Conservation (phyloP, 2,888 invertebrate species). For the Drosophila acutilabella region DNA sequence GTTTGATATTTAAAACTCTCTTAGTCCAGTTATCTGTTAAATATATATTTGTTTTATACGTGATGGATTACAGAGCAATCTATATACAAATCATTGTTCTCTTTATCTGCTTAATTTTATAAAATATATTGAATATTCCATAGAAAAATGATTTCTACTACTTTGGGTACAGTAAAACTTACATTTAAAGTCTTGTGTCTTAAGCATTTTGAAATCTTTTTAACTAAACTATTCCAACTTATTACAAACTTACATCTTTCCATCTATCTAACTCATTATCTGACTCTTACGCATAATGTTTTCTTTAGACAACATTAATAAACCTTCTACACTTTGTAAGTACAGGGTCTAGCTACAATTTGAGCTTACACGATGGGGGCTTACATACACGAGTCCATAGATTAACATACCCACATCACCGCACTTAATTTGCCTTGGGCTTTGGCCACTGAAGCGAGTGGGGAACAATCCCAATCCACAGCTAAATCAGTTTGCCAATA, state of each 20-base stretch:
- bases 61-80: too few relatives aligned
- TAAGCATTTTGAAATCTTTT: too few relatives aligned
- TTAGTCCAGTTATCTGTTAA: too few relatives aligned
- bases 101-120: too few relatives aligned
- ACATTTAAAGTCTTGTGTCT: too few relatives aligned
- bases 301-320: not conserved
- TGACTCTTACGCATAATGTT: not conserved
- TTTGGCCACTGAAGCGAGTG: slow-evolving; percentile 8
- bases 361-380: slow-evolving; percentile 49
- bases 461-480: slow-evolving; percentile 11
- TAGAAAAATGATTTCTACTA: too few relatives aligned
- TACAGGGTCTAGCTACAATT: slow-evolving; percentile 8
- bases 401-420: slow-evolving; percentile 64
- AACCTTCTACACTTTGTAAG: not conserved
- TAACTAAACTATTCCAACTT: too few relatives aligned
- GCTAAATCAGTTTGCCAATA: slow-evolving; percentile 39
- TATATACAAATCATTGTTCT: too few relatives aligned
- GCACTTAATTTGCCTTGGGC: slow-evolving; percentile 62
- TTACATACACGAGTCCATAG: slow-evolving; percentile 40
- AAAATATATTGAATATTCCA: too few relatives aligned
- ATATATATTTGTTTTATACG: too few relatives aligned
- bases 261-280: not conserved
- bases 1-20: too few relatives aligned
- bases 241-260: not conserved
- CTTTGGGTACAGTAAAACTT: too few relatives aligned